A percentile compares a stretch with the other conserved stretches of the same genome.
These are phyloP conservation scores for Sardina pilchardus DNA, from an alignment of 2,113 vertebrate species.

Conservation along the genomic window DNA sequence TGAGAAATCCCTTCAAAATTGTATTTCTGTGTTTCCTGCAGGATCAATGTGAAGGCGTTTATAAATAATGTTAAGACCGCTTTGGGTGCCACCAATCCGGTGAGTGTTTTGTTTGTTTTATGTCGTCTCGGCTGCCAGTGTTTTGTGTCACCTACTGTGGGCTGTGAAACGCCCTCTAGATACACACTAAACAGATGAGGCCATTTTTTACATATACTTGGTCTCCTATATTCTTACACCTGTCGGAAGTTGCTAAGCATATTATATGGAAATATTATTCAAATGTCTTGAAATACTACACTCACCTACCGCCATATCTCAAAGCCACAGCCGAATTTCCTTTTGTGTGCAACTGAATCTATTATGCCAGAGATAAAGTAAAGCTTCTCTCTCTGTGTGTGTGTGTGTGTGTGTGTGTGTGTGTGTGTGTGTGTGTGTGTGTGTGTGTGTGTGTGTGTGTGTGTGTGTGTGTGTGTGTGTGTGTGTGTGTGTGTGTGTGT, in stretches of 20 bases:
- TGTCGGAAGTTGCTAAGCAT: background rate
- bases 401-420: too few relatives aligned
- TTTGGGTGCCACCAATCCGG: conserved; percentile 94
- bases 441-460: too few relatives aligned
- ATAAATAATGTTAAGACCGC: conserved; percentile 97
- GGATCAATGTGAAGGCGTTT: conserved; percentile 95
- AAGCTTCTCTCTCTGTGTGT: background rate
- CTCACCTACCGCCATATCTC: background rate
- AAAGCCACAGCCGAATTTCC: background rate
- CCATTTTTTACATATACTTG: background rate
- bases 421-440: too few relatives aligned
- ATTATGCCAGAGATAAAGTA: background rate
- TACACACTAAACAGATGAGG: background rate
- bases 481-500: too few relatives aligned
- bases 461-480: too few relatives aligned
- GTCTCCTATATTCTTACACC: background rate
- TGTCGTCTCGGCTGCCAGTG: background rate
- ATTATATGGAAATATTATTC: background rate
- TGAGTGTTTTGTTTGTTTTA: conserved; percentile 64
- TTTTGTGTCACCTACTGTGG: background rate
- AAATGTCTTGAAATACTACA: background rate
- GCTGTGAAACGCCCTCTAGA: background rate
- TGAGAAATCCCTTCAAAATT: background rate
- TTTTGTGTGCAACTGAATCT: background rate
- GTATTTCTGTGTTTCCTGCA: conserved; percentile 56